Base-by-base conservation (phyloP, 2,888 invertebrate genomes). In the Escarpia spicata region DNA sequence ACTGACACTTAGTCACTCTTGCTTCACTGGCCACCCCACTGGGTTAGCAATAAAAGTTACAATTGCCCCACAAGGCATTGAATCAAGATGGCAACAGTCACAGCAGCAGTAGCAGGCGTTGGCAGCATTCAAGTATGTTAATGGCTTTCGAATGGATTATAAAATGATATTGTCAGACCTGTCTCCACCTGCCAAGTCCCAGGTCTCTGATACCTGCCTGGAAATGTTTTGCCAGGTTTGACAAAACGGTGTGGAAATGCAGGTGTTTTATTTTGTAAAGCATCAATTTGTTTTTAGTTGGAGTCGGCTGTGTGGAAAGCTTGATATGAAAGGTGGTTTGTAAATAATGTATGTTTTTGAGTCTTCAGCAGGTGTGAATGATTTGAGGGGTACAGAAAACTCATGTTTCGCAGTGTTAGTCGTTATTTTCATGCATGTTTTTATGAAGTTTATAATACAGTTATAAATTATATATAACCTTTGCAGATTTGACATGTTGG, bases 91-190 rank as follows among this genome's bases (percentile, higher is more conserved):
- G 75, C 75, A 75, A 26, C 75, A 75, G 75, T 75, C 26, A 75
- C 75, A 75, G 19, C 19, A n/a, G 75, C 26, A 37, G 6, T 75
- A n/a, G 4, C 75, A 75, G 75, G 75, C 26, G 26, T n/a, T 75
- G 75, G 75, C n/a, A n/a, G 75, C 75, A 75, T 19, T 75, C n/a
- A 75, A 75, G 75, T 75, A 75, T 75, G 75, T 75, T n/a, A 26
- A 75, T n/a, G n/a, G 75, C 75, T 75, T 75, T 75, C 19, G 26
- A 75, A 75, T 75, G 75, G 75, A 75, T 75, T 75, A 75, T 75
- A 75, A 75, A 75, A 75, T 75, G 75, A 75, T 26, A n/a, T 75
- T n/a, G 75, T 75, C 19, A 26, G 6, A 75, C 19, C 75, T 75
- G 75, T 75, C 75, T 75, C n/a, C 75, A 75, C 75, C 75, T 75